Base-by-base conservation (phyloP, 2,797 vertebrate genomes). In the Bradypodion ventrale region DNA sequence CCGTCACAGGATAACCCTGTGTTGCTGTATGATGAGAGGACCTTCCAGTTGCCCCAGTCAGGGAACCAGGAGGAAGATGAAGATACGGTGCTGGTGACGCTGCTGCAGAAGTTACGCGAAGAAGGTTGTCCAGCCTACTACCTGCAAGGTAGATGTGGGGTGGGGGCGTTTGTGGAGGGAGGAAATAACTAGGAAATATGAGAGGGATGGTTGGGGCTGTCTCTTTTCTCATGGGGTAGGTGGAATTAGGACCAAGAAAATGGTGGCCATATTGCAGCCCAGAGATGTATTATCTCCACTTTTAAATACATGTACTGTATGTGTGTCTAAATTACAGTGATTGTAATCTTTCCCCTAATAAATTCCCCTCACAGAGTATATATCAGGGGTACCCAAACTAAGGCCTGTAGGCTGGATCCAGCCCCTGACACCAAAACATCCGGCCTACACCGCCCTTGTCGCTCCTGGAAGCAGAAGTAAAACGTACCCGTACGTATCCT, bases 71-170 rank as follows among this genome's bases (percentile, higher is more conserved):
- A 92, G 16, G 83, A 76, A 0, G 91, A 93, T 2, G 84, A 83
- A 7, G 94, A 93, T 29, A 92, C 95, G 0, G 86, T 95, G 86
- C 85, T 95, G 78, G 85, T 90, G 69, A 92, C 87, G 1, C 82
- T 95, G 74, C 89, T 95, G 21, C 94, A 93, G 87, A 94, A 93
- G 85, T 93, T 95, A 6, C 87, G 89, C 6, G 94, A 94, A 56
- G 95, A 95, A 88, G 95, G 95, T 66, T 94, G 94, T 84, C 85
- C 89, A 56, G 94, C 94, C 4, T 95, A 95, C 89, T 95, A 94
- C 62, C 92, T 95, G 0, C 94, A 94, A 63, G 95, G 95, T 95
- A 91, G 66, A 93, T 86, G 75, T 25, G n/a, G n/a, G n/a, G n/a
- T n/a, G n/a, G 65, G 13, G 3, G 56, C 49, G 12, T 65, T 8